A percentile compares a stretch with the other conserved stretches of the same genome.
Conservation (phyloP, 37 sponge, comb jelly and placozoan species). For the Aplysina aerophoba region DNA sequence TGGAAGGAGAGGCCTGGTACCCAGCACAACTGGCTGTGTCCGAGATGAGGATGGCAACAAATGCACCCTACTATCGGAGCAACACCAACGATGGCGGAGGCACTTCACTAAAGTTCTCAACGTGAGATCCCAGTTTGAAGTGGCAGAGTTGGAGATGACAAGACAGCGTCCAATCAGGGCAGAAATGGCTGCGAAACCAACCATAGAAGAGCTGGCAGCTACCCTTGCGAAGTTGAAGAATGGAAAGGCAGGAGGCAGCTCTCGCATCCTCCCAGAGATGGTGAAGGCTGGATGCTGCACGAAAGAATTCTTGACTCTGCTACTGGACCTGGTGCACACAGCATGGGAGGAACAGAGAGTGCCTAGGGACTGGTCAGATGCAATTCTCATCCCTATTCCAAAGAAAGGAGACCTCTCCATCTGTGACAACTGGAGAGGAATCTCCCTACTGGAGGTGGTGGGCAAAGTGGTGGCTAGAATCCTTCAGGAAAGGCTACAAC, state of each 20-base stretch:
- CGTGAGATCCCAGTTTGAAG: slow-evolving; percentile 4
- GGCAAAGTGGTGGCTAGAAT: too few relatives aligned
- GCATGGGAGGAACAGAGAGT: slow-evolving; percentile 7
- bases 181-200: background rate
- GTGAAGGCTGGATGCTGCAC: background rate
- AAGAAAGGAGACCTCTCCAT: slow-evolving; percentile 26
- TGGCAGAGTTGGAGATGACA: background rate
- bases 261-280: slow-evolving; percentile 12
- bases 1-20: slow-evolving; percentile 44
- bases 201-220: slow-evolving; percentile 3
- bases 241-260: slow-evolving; percentile 21
- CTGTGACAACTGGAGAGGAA: slow-evolving; percentile 7
- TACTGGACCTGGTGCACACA: slow-evolving; percentile 25
- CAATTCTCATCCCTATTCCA: slow-evolving; percentile 5
- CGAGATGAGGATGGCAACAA: slow-evolving; percentile 29
- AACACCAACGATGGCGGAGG: slow-evolving; percentile 31
- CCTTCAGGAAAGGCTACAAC: too few relatives aligned
- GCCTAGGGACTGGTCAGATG: slow-evolving; percentile 16
- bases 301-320: background rate
- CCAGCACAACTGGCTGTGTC: background rate
- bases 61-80: slow-evolving; percentile 2
- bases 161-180: slow-evolving; percentile 21
- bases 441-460: too few relatives aligned
- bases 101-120: slow-evolving; percentile 25
- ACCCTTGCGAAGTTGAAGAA: background rate